phyloP scores from a whole-genome alignment of 2,797 vertebrate genomes.

The Poeciliopsis presidionis region DNA sequence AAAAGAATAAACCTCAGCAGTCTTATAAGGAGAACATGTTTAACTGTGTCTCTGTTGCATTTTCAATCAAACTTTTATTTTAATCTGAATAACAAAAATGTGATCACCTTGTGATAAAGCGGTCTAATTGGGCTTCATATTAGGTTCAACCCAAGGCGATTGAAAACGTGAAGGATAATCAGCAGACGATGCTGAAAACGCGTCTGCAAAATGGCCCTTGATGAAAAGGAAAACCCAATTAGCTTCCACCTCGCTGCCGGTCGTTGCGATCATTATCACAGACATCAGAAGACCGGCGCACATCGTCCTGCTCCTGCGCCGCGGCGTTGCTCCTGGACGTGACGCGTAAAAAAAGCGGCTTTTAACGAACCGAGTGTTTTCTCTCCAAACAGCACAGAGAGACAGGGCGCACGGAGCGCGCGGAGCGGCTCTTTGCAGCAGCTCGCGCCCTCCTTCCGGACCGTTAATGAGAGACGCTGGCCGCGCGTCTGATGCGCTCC shows the following conservation, averaged over 20 bases:
- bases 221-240: background rate
- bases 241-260: background rate
- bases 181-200: background rate
- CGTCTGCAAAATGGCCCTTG: background rate
- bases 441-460: conserved; percentile 6
- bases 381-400: background rate
- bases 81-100: background rate
- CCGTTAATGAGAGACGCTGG: conserved; percentile 26
- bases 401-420: background rate
- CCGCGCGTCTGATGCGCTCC: conserved; percentile 30
- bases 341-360: conserved; percentile 32
- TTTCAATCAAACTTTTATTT: background rate
- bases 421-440: conserved; percentile 9
- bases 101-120: background rate
- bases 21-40: background rate
- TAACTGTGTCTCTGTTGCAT: background rate
- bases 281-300: background rate
- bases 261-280: background rate
- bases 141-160: background rate
- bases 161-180: background rate
- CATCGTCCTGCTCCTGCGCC: background rate
- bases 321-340: background rate
- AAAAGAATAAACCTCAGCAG: too few species aligned
- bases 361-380: conserved; percentile 14
- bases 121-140: background rate